Conservation (phyloP, 2,797 vertebrate species). For the Nothura maculosa region DNA sequence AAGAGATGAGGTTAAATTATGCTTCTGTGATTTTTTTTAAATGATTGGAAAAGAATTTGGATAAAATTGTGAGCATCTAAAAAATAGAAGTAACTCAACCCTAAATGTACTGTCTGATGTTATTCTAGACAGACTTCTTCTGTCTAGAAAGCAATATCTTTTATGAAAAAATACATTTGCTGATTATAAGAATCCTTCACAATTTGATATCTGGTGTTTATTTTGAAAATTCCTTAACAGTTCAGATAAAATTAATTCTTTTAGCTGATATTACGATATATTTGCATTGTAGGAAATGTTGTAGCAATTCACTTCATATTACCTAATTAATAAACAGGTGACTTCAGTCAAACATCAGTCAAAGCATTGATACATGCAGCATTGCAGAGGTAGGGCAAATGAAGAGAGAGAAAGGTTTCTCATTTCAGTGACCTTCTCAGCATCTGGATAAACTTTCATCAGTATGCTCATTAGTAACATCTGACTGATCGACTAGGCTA, state of each 20-base stretch:
- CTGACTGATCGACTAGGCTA: slow-evolving; percentile 68
- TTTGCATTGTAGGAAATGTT: not conserved
- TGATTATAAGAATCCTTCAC: not conserved
- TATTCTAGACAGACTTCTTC: not conserved
- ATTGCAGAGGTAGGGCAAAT: not conserved
- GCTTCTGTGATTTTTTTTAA: not conserved
- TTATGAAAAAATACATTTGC: not conserved
- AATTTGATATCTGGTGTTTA: not conserved
- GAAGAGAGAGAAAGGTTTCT: not conserved
- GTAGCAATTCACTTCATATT: not conserved
- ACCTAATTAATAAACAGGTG: slow-evolving; percentile 18
- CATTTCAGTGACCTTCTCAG: slow-evolving; percentile 36
- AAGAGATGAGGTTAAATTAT: not conserved
- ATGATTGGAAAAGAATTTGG: not conserved
- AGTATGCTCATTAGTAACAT: slow-evolving; percentile 56
- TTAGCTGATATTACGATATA: not conserved
- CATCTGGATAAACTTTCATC: slow-evolving; percentile 54
- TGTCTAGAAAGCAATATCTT: not conserved
- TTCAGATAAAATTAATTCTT: not conserved
- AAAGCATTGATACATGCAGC: not conserved
- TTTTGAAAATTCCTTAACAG: not conserved
- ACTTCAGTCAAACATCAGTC: slow-evolving; percentile 18
- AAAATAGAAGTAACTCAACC: not conserved
- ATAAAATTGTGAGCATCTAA: not conserved
- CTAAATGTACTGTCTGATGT: not conserved